A percentile compares a stretch with the other conserved stretches of the same genome.
Evolutionary conservation across 92 coral and sea anemone species (phyloP).

Genomic region (Bergia sp.): DNA sequence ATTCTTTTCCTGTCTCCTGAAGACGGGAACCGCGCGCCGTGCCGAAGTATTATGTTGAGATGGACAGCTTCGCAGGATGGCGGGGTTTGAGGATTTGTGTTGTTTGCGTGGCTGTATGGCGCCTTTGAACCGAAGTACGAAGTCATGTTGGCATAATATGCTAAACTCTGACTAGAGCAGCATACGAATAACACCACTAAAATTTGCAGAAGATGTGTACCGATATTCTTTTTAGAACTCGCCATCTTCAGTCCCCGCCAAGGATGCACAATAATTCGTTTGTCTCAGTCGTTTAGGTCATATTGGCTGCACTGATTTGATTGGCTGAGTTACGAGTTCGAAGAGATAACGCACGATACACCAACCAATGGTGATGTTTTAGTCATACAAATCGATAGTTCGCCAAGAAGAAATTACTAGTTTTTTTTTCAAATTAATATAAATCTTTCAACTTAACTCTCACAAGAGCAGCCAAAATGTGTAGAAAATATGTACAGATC

Average conservation of each 20-base stretch:
- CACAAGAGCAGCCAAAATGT: too few relatives aligned
- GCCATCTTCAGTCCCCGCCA: background rate
- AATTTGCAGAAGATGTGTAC: background rate
- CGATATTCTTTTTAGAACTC: background rate
- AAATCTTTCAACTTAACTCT: too few relatives aligned
- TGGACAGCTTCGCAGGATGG: slow-evolving; percentile 65
- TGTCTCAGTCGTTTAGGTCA: too few relatives aligned
- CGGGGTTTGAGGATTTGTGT: slow-evolving; percentile 48
- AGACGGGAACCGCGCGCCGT: slow-evolving; percentile 83
- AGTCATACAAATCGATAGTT: too few relatives aligned
- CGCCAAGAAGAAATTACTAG: too few relatives aligned
- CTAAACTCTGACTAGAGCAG: background rate
- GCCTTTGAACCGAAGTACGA: slow-evolving; percentile 75
- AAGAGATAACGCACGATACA: too few relatives aligned
- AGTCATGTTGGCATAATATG: slow-evolving; percentile 4
- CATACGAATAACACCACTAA: background rate
- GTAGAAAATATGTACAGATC: too few relatives aligned
- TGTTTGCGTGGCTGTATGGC: slow-evolving; percentile 61
- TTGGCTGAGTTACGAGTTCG: too few relatives aligned
- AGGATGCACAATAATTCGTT: background rate
- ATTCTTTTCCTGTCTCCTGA: slow-evolving; percentile 50
- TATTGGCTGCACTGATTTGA: too few relatives aligned
- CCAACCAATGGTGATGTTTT: too few relatives aligned
- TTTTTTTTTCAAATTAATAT: too few relatives aligned
- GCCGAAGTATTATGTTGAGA: slow-evolving; percentile 79